Evolutionary conservation across 2,113 vertebrate genomes (phyloP).

Genomic region (Chamaea fasciata): DNA sequence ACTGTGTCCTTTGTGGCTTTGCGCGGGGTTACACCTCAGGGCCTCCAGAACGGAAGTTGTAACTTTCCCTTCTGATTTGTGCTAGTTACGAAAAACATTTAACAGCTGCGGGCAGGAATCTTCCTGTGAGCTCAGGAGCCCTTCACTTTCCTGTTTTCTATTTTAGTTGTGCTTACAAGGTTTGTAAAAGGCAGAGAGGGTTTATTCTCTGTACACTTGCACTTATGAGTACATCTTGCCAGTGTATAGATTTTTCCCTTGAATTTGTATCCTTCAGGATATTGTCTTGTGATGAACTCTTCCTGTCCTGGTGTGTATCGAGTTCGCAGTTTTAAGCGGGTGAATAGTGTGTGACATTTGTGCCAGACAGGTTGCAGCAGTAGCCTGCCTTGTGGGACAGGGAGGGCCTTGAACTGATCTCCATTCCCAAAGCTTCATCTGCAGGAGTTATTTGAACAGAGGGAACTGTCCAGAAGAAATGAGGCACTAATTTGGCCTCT

Average conservation of each 20-base stretch:
- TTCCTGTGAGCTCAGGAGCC: background rate
- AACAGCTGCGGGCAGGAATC: background rate
- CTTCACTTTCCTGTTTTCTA: background rate
- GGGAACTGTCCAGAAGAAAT: background rate
- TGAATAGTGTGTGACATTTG: background rate
- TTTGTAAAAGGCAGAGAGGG: background rate
- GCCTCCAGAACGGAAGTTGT: background rate
- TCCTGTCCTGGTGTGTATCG: rapidly evolving
- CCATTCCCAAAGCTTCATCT: background rate
- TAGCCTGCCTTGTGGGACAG: background rate
- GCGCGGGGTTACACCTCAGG: background rate
- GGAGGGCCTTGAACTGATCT: background rate
- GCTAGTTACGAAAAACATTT: background rate
- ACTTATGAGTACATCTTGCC: background rate
- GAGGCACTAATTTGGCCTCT: background rate
- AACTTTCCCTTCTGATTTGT: slow-evolving; percentile 15
- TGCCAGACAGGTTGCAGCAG: background rate
- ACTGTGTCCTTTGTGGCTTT: background rate
- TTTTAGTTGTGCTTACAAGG: background rate
- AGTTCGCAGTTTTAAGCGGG: background rate
- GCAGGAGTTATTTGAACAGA: background rate
- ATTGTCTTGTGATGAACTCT: background rate
- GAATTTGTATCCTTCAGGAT: background rate
- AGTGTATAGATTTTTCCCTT: background rate
- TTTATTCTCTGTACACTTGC: rapidly evolving